Conservation (phyloP, 2,113 vertebrate genomes). For the Chroicocephalus ridibundus region DNA sequence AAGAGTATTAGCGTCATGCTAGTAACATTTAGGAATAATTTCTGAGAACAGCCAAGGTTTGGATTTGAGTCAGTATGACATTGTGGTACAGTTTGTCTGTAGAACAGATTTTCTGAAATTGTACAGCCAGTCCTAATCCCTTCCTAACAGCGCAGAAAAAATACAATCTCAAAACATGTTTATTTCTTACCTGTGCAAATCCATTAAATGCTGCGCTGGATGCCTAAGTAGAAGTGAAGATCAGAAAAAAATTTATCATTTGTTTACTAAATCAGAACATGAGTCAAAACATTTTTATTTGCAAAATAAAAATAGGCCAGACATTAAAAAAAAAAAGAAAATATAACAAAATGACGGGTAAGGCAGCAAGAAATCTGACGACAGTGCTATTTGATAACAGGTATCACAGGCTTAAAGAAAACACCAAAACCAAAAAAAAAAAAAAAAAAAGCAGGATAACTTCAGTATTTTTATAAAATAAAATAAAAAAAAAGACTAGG, state of each 20-base stretch:
- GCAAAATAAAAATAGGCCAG: conserved; percentile 48
- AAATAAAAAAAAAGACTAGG: neutral
- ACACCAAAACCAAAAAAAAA: neutral
- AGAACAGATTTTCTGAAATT: neutral
- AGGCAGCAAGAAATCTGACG: conserved; percentile 3
- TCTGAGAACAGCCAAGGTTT: neutral
- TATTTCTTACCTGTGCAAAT: conserved; percentile 84
- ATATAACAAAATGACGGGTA: neutral
- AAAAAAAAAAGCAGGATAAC: neutral
- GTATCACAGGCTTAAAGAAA: conserved; percentile 66
- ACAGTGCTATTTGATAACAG: conserved; percentile 16
- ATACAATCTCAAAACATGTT: neutral
- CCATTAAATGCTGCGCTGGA: conserved; percentile 84
- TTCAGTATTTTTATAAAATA: neutral
- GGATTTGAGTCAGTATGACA: neutral
- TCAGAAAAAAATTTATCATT: conserved; percentile 34
- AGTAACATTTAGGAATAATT: neutral
- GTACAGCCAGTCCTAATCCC: neutral
- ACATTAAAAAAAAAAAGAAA: neutral
- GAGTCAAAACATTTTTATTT: conserved; percentile 37
- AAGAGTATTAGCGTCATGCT: neutral
- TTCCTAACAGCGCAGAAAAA: neutral
- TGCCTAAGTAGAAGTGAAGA: conserved; percentile 78
- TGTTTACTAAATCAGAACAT: neutral
- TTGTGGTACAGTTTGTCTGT: neutral